Conservation (phyloP, 2,113 vertebrate genomes). For the Phrynosoma platyrhinos region DNA sequence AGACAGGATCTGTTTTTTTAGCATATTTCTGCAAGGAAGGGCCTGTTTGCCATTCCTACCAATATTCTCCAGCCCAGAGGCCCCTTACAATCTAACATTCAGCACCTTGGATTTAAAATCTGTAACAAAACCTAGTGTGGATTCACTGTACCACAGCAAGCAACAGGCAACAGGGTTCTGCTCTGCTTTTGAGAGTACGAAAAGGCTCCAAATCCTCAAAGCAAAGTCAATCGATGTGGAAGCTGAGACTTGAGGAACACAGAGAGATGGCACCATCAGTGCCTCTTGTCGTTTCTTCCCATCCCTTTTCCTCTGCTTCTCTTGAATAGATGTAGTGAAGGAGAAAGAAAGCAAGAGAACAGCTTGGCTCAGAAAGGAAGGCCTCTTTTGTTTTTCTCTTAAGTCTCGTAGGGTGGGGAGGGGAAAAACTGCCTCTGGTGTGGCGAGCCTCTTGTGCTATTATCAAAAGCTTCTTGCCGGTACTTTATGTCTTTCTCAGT, state of each 20-base stretch:
- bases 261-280: neutral
- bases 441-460: neutral
- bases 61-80: too few species aligned
- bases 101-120: too few species aligned
- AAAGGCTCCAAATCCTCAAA: too few species aligned
- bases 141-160: too few species aligned
- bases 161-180: too few species aligned
- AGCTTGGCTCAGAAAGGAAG: accelerated
- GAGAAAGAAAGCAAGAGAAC: neutral
- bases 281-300: accelerated
- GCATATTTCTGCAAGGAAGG: too few species aligned
- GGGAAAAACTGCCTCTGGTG: neutral
- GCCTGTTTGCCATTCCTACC: too few species aligned
- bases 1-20: too few species aligned
- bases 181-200: too few species aligned
- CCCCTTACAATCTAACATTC: too few species aligned
- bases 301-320: neutral
- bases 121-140: too few species aligned
- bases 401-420: neutral
- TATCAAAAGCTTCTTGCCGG: conserved; percentile 38
- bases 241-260: neutral
- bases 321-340: neutral
- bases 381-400: neutral
- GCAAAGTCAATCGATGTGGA: too few species aligned
- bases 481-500: neutral